phyloP scores from a whole-genome alignment of 2,888 invertebrate species.

The Ganaspis brasiliensis region DNA sequence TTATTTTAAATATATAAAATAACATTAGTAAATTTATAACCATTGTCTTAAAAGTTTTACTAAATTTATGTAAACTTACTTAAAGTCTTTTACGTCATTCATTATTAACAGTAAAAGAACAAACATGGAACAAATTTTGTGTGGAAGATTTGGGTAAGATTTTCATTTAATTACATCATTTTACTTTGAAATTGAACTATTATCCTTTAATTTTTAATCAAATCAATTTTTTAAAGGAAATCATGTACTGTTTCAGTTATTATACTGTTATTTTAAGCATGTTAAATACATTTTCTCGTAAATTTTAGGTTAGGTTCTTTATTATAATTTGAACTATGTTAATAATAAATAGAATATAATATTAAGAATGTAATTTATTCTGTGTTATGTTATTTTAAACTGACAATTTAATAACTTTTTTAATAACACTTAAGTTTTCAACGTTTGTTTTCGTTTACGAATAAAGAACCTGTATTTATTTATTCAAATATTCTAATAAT shows the following conservation, averaged over 20 bases:
- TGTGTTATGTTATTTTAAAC: too few species aligned
- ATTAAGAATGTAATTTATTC: neutral
- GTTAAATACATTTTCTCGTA: neutral
- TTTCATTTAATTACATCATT: slow-evolving; percentile 33
- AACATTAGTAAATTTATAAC: slow-evolving; percentile 12
- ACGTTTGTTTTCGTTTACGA: too few species aligned
- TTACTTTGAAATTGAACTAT: neutral
- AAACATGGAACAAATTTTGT: slow-evolving; percentile 77
- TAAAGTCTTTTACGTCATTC: neutral
- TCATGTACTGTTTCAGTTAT: slow-evolving; percentile 1
- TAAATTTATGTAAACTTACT: neutral
- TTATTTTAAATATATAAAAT: slow-evolving; percentile 7
- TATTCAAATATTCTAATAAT: too few species aligned
- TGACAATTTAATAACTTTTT: too few species aligned
- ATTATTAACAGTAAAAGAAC: neutral
- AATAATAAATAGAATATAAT: neutral
- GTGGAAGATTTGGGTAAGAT: slow-evolving; percentile 77
- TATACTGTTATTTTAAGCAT: neutral
- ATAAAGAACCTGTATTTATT: too few species aligned
- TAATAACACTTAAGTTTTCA: too few species aligned
- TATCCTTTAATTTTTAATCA: neutral
- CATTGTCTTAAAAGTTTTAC: neutral
- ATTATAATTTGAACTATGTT: neutral
- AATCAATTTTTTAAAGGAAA: neutral
- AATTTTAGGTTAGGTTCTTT: slow-evolving; percentile 24